Percentiles rank a stretch among this genome's conserved stretches.
Conservation (phyloP, 2,113 vertebrate genomes). For the Diadophis punctatus region DNA sequence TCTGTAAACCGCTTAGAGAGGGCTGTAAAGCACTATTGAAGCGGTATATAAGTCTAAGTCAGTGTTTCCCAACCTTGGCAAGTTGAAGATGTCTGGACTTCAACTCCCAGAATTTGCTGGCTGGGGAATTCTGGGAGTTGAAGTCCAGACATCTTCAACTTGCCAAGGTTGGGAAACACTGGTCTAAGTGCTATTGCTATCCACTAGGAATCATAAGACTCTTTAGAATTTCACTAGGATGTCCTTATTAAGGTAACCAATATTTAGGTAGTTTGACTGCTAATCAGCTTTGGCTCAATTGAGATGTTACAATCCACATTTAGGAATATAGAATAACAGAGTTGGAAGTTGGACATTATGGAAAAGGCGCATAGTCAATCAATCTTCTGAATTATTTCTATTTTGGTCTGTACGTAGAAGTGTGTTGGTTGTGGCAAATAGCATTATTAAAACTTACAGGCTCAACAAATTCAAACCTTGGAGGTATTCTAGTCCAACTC, state of each 20-base stretch:
- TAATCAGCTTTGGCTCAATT: not conserved
- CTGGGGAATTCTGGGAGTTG: too few relatives aligned
- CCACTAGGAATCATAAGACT: not conserved
- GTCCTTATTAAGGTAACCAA: not conserved
- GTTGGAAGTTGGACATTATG: not conserved
- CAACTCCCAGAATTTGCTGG: too few relatives aligned
- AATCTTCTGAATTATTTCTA: not conserved
- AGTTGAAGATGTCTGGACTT: too few relatives aligned
- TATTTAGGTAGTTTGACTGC: not conserved
- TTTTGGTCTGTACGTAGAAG: not conserved
- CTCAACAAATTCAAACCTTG: constrained; percentile 93
- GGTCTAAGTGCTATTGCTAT: too few relatives aligned
- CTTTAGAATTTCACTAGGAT: not conserved
- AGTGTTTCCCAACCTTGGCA: too few relatives aligned
- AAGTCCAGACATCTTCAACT: too few relatives aligned
- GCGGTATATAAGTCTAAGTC: too few relatives aligned
- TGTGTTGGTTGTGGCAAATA: not conserved
- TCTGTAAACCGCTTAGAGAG: too few relatives aligned
- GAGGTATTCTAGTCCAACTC: too few relatives aligned
- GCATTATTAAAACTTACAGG: constrained; percentile 74
- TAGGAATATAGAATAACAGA: not conserved
- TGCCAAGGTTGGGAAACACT: too few relatives aligned
- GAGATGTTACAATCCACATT: not conserved
- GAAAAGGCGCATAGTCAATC: too few relatives aligned
- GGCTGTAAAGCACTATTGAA: too few relatives aligned